Base-by-base conservation (phyloP, 2,888 invertebrate species). In the Rhaphigaster nebulosa region DNA sequence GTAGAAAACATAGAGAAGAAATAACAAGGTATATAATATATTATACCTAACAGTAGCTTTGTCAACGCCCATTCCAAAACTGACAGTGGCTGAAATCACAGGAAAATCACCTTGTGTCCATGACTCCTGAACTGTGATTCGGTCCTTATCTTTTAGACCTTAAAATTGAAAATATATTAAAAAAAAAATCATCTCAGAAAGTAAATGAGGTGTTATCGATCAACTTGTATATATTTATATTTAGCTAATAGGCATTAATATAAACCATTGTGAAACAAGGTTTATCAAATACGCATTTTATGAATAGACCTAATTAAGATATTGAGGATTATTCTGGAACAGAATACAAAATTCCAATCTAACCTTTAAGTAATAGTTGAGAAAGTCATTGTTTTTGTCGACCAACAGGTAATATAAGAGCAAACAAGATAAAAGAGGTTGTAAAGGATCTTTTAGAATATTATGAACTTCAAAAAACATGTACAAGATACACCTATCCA, bases 41-140 rank as follows among this genome's bases (percentile, higher is more conserved):
- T 88, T 92, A 93, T 93, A 96, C 96, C 97, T 95, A 26, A 99
- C 99, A 91, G 97, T 96, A 5, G 97, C 96, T 94, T 99, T 99
- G 94, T 99, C 99, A 5, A 99, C 98, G 87, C 99, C 99, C 99
- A 99, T 99, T 70, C 99, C 99, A 94, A 99, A 99, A 93, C 99
- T 99, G 91, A 99, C 97, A 0, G 99, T 99, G 10, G 99, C 99
- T 92, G 97, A 97, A 92, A 99, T 99, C 52, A 99, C 97, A 4
- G 97, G 96, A 93, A 96, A 96, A 92, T 96, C 96, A 0, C 99
- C 99, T 60, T 95, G 95, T 94, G 98, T 98, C 99, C 99, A 99
- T 92, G 96, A 96, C 93, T 97, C 97, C 94, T 99, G 99, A 65
- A 97, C 96, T 88, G 95, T 95, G 90, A 96, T 95, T 90, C 99